A percentile compares a stretch with the other conserved stretches of the same genome.
Evolutionary conservation across 2,113 vertebrate species (phyloP).

Genomic region (Microcebus ravelobensis): DNA sequence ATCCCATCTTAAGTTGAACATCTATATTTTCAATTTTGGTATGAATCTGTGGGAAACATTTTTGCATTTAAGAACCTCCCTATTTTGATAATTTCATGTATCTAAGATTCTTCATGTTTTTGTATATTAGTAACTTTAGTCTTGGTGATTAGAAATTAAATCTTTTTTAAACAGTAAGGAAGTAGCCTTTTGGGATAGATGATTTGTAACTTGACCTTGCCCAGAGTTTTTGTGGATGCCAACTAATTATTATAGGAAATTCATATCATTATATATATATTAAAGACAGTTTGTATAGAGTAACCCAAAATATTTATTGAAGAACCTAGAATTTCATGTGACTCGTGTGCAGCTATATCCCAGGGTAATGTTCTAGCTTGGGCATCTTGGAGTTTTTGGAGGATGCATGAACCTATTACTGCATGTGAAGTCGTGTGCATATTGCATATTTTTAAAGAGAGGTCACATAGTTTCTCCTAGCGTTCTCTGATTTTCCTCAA

Average conservation of each 20-base stretch:
- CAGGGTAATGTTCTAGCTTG: not conserved
- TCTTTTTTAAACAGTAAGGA: not conserved
- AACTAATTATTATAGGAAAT: not conserved
- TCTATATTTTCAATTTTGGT: not conserved
- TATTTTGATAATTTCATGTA: slow-evolving; percentile 4
- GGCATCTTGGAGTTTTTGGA: not conserved
- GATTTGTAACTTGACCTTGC: slow-evolving; percentile 19
- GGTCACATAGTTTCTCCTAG: not conserved
- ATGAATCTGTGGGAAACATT: not conserved
- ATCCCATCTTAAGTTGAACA: not conserved
- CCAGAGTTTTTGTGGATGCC: not conserved
- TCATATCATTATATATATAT: not conserved
- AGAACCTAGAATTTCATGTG: not conserved
- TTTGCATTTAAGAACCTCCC: not conserved
- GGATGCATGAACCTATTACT: not conserved
- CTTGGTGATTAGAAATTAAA: not conserved
- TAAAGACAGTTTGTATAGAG: not conserved
- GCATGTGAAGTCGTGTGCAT: not conserved
- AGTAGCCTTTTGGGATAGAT: not conserved
- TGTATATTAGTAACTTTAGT: not conserved
- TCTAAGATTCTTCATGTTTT: slow-evolving; percentile 20
- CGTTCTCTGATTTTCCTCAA: not conserved
- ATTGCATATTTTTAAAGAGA: not conserved
- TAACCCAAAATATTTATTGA: not conserved
- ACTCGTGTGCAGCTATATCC: not conserved